Percentiles rank a stretch among this genome's conserved stretches.
phyloP scores from a whole-genome alignment of 2,797 vertebrate species.

The Acropternis orthonyx region DNA sequence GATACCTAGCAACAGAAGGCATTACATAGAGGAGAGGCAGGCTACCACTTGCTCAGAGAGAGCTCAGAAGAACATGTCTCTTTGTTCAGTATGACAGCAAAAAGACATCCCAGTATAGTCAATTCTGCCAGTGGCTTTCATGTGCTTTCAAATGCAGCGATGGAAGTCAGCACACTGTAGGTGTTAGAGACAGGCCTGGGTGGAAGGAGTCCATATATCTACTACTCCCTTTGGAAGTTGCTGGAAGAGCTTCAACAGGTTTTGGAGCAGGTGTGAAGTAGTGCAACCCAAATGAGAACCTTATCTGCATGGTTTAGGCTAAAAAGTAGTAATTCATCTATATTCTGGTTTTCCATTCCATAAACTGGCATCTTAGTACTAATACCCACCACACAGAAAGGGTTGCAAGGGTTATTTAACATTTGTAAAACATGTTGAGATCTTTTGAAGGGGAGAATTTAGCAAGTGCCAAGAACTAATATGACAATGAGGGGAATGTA shows the following conservation, averaged over 20 bases:
- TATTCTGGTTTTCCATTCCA: neutral
- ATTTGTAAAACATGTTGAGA: neutral
- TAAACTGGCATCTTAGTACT: neutral
- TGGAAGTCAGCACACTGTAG: neutral
- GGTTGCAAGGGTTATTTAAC: neutral
- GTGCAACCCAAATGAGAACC: neutral
- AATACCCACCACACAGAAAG: neutral
- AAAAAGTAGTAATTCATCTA: neutral
- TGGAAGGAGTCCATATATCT: neutral
- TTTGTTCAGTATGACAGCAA: neutral
- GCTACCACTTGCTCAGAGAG: neutral
- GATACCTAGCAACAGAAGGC: neutral
- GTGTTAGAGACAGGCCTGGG: neutral
- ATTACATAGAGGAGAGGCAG: neutral
- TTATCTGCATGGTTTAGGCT: neutral
- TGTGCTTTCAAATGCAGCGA: neutral
- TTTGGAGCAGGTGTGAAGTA: neutral
- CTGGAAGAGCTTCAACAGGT: neutral
- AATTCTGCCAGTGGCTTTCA: conserved; percentile 33
- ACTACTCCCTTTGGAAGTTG: neutral
- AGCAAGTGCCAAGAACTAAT: neutral
- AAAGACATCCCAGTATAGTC: neutral
- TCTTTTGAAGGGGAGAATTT: neutral
- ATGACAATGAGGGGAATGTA: neutral
- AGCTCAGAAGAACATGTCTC: neutral